Evolutionary conservation across 2,113 vertebrate genomes (phyloP).

Genomic region (Larimichthys crocea): DNA sequence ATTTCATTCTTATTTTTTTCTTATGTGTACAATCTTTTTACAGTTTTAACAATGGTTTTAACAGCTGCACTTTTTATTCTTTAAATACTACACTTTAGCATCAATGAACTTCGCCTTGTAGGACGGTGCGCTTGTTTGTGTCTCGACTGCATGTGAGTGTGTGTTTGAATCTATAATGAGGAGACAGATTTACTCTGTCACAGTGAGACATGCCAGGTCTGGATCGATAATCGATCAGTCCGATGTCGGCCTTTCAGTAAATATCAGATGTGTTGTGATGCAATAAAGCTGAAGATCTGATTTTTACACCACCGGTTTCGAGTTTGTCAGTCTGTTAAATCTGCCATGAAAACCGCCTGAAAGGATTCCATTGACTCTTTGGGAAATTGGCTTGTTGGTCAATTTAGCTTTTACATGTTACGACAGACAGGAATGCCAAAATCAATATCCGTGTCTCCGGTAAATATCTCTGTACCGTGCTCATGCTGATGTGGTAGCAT

Average conservation of each 20-base stretch:
- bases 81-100: slow-evolving; percentile 18
- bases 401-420: slow-evolving; percentile 66
- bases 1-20: neutral
- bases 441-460: slow-evolving; percentile 49
- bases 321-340: slow-evolving; percentile 28
- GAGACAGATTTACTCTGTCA: neutral
- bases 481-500: slow-evolving; percentile 12
- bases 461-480: slow-evolving; percentile 31
- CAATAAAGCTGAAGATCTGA: neutral
- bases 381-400: slow-evolving; percentile 62
- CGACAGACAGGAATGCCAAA: slow-evolving; percentile 27
- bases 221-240: neutral
- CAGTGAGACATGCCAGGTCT: neutral
- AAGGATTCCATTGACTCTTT: slow-evolving; percentile 45
- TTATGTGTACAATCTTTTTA: neutral
- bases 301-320: slow-evolving; percentile 1
- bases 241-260: neutral
- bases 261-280: neutral
- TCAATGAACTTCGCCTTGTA: neutral
- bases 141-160: neutral
- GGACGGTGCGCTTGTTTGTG: neutral
- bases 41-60: neutral
- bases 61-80: neutral
- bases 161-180: slow-evolving; percentile 22
- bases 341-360: slow-evolving; percentile 53